Evolutionary conservation across 1,140 invertebrate genomes (phyloP).

Genomic region (Mercenaria mercenaria): DNA sequence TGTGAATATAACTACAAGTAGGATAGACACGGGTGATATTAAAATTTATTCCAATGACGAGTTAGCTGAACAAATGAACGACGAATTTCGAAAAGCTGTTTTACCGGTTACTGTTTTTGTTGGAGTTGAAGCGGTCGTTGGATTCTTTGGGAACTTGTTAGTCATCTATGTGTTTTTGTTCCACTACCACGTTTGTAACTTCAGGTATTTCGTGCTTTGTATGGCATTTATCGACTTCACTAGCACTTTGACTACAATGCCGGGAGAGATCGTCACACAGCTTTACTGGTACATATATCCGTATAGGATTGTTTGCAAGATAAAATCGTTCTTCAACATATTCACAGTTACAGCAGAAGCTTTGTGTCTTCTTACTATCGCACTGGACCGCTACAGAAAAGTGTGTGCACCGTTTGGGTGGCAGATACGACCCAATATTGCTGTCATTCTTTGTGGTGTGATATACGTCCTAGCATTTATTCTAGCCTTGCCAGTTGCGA

Average conservation of each 20-base stretch:
- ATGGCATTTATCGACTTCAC: constrained; percentile 71
- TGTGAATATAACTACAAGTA: no score
- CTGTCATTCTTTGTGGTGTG: not conserved
- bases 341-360: no score
- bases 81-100: constrained; percentile 49
- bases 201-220: no score
- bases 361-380: no score
- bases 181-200: constrained; percentile 46
- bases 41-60: not conserved
- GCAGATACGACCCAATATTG: constrained; percentile 64
- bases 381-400: constrained; percentile 71
- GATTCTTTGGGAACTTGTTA: constrained; percentile 69
- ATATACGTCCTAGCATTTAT: not conserved
- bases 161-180: constrained; percentile 73
- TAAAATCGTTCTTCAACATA: no score
- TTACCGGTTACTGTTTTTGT: constrained; percentile 69
- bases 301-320: no score
- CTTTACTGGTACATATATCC: no score
- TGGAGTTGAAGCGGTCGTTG: no score
- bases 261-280: no score
- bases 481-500: not conserved
- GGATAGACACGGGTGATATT: no score
- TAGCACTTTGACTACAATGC: no score
- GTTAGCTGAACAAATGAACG: constrained; percentile 56
- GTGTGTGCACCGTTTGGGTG: constrained; percentile 68